phyloP scores from a whole-genome alignment of 2,888 invertebrate species.

The Orthonychiurus folsomi region DNA sequence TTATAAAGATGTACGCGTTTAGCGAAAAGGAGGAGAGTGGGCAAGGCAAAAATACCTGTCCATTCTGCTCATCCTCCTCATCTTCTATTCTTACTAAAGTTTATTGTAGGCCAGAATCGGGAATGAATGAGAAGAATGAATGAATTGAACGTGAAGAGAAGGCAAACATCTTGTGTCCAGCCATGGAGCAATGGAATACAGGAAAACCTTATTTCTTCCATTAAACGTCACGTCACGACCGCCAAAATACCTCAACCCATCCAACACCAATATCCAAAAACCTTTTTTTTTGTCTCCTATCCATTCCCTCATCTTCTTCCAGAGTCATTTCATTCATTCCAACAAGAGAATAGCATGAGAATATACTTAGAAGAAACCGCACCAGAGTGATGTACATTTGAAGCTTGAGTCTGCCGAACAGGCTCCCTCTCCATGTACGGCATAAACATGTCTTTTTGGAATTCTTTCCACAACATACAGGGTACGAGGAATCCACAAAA shows the following conservation, averaged over 20 bases:
- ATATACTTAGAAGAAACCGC: not conserved
- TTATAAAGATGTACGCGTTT: no score
- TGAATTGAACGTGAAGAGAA: not conserved
- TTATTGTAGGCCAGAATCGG: not conserved
- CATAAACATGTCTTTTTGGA: not conserved
- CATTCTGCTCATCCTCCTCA: no score
- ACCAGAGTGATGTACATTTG: not conserved
- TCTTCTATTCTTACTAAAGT: not conserved
- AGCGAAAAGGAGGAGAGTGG: not conserved
- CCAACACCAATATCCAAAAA: not conserved
- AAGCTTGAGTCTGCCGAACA: no score
- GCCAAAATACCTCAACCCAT: not conserved
- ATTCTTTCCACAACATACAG: no score
- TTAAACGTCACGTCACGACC: not conserved
- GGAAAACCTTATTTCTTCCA: no score
- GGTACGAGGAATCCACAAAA: no score
- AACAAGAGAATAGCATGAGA: not conserved
- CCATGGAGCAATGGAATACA: no score
- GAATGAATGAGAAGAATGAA: not conserved
- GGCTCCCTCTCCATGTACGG: not conserved
- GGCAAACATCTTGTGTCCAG: not conserved
- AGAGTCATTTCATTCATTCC: not conserved
- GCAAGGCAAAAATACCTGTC: conserved; percentile 1
- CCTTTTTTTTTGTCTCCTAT: no score
- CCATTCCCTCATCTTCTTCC: no score